Evolutionary conservation across 2,888 invertebrate species (phyloP).

Genomic region (Eudemis profundana): DNA sequence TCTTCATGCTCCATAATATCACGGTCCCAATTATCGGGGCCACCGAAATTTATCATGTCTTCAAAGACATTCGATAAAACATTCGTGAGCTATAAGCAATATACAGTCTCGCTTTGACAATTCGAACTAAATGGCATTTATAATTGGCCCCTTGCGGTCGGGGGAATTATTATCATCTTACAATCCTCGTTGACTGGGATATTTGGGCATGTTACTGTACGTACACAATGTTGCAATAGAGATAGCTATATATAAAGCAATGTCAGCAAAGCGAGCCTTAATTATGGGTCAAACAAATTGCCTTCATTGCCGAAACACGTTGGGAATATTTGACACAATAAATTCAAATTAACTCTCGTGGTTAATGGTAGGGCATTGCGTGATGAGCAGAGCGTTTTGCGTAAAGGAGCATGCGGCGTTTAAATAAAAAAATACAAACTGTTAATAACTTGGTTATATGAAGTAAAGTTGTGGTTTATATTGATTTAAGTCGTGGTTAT

Average conservation of each 20-base stretch:
- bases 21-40: neutral
- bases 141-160: neutral
- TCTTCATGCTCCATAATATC: neutral
- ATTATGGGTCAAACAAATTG: slow-evolving; percentile 24
- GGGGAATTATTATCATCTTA: neutral
- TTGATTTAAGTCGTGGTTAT: too few species aligned
- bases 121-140: neutral
- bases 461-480: too few species aligned
- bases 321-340: slow-evolving; percentile 25
- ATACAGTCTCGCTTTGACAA: neutral
- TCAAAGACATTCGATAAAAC: too few species aligned
- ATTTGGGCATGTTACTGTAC: slow-evolving; percentile 59
- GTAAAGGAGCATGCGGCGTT: neutral
- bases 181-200: slow-evolving; percentile 16
- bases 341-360: slow-evolving; percentile 31
- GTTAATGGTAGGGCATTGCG: neutral
- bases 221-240: slow-evolving; percentile 60
- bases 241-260: neutral
- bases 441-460: too few species aligned
- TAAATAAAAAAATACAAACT: neutral
- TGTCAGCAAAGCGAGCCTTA: slow-evolving; percentile 21
- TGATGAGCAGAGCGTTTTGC: slow-evolving; percentile 15
- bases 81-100: too few species aligned
- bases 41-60: neutral
- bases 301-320: slow-evolving; percentile 27